phyloP scores from a whole-genome alignment of 2,888 invertebrate genomes.

The Fragum fragum region DNA sequence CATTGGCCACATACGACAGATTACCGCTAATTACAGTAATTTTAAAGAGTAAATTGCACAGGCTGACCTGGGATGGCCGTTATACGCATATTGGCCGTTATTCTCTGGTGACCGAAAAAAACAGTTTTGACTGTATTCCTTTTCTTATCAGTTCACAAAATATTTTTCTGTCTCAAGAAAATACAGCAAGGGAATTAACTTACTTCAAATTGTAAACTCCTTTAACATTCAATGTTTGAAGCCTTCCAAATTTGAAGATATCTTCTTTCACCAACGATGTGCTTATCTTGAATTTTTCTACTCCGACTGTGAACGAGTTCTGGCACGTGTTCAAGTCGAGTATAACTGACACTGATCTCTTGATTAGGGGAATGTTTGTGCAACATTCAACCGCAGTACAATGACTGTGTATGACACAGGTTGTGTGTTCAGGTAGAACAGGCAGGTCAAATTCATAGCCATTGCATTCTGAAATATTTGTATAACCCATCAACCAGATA shows the following conservation, averaged over 20 bases:
- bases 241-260: conserved; percentile 28
- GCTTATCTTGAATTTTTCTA: conserved; percentile 36
- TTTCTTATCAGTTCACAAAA: too few relatives aligned
- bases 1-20: too few relatives aligned
- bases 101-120: too few relatives aligned
- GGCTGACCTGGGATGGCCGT: too few relatives aligned
- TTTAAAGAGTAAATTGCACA: too few relatives aligned
- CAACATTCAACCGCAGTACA: conserved; percentile 68
- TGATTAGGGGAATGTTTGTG: conserved; percentile 46
- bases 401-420: conserved; percentile 46
- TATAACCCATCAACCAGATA: too few relatives aligned
- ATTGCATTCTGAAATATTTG: conserved; percentile 46
- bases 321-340: conserved; percentile 62
- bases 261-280: conserved; percentile 36
- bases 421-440: conserved; percentile 42
- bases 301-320: conserved; percentile 36
- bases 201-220: conserved; percentile 42
- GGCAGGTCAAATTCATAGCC: conserved; percentile 24
- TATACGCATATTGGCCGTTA: too few relatives aligned
- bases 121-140: too few relatives aligned
- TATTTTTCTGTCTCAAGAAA: too few relatives aligned
- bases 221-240: conserved; percentile 24
- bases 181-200: too few relatives aligned
- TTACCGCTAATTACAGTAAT: too few relatives aligned
- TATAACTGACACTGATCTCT: conserved; percentile 42